Base-by-base conservation (phyloP, 2,113 vertebrate species). In the Leucoraja erinaceus region DNA sequence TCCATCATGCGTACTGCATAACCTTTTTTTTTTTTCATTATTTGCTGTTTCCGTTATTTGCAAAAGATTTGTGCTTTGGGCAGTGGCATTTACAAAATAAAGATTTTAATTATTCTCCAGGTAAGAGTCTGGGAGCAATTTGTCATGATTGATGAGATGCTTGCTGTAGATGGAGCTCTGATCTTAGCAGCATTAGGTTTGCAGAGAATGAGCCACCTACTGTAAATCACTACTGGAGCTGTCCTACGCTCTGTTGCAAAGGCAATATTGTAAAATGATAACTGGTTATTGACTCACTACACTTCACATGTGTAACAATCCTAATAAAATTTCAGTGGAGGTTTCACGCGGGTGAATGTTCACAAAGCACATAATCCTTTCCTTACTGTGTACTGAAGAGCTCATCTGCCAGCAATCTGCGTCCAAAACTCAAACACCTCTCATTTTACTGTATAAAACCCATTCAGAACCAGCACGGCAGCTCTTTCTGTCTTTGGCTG, bases 351-450 rank as follows among this genome's bases (percentile, higher is more conserved):
- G 63, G 25, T 63, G 18, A 68, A 68, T 90, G 14, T 68, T 90
- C 61, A 90, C 86, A 90, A 91, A 72, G 88, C 66, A 70, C 88
- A 54, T 91, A 10, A 70, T 47, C 33, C 66, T 91, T 47, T 5
- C 33, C 68, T 70, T 72, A 38, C 22, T 12, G 9, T 31, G 14
- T 16, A 61, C 83, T 14, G 28, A 86, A 59, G n/a, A 86, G 4
- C 25, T n/a, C 5, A 0, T 86, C 61, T 11, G n/a, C 83, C 11
- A 31, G 83, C 56, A 86, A n/a, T 86, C 79, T 83, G 20, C 54
- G 54, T 47, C 56, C 25, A 63, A 61, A 75, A 86, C 14, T 86
- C 12, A 31, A 14, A n/a, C 2, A 5, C 5, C 47, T 28, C 22
- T 63, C 12, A 14, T 63, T 88, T n/a, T 88, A 63, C 9, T 8